Evolutionary conservation across 1,140 invertebrate genomes (phyloP).

Genomic region (Rhizoglyphus robini): DNA sequence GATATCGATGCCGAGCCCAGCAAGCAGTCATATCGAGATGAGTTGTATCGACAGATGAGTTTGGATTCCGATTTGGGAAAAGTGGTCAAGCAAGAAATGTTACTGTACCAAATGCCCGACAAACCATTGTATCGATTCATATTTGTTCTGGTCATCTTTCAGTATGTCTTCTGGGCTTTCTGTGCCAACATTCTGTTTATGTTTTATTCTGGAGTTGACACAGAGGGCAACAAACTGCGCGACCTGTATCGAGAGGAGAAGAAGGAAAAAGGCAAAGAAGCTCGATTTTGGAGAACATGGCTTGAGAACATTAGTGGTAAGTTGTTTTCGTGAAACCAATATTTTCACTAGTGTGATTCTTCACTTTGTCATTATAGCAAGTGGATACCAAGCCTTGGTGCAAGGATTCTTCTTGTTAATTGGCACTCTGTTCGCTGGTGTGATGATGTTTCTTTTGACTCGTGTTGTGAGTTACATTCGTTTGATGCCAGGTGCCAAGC

Average conservation of each 20-base stretch:
- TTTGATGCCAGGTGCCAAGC: background rate
- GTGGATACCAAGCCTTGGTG: background rate
- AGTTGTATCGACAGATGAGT: background rate
- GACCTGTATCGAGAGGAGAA: background rate
- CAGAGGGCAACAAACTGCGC: background rate
- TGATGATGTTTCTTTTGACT: background rate
- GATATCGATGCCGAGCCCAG: no score
- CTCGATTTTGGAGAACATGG: background rate
- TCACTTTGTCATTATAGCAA: background rate
- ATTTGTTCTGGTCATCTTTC: background rate
- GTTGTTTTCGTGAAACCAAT: background rate
- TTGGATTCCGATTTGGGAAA: background rate
- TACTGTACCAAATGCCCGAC: background rate
- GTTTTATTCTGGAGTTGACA: background rate
- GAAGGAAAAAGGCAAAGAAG: background rate
- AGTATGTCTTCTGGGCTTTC: background rate
- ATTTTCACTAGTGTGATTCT: background rate
- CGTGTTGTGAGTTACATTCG: background rate
- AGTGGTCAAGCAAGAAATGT: background rate
- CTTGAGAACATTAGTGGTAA: background rate
- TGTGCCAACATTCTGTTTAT: constrained; percentile 7
- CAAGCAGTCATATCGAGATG: no score
- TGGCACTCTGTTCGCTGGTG: background rate
- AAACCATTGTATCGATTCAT: background rate
- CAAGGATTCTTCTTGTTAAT: background rate